A percentile compares a stretch with the other conserved stretches of the same genome.
These are phyloP conservation scores for Orbicella faveolata DNA, from an alignment of 64 coral and sea anemone species.

Conservation along the genomic window DNA sequence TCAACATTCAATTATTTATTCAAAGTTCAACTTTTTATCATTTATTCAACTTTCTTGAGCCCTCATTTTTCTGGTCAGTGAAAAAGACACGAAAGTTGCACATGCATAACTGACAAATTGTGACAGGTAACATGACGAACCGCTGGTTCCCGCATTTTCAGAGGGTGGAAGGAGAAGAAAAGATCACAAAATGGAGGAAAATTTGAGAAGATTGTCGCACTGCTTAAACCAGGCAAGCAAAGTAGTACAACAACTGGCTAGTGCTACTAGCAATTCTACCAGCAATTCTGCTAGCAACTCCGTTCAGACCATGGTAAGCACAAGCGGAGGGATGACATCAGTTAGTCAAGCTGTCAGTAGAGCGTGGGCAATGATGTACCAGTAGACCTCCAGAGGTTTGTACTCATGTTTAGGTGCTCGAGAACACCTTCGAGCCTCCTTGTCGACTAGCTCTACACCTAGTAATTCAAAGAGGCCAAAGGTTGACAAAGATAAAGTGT, in stretches of 20 bases:
- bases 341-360: conserved; percentile 27
- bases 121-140: too few species aligned
- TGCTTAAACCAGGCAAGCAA: conserved; percentile 18
- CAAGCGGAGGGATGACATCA: conserved; percentile 11
- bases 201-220: background rate
- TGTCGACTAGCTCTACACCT: conserved; percentile 2
- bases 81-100: too few species aligned
- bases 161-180: too few species aligned
- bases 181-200: background rate
- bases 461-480: conserved; percentile 6
- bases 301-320: background rate
- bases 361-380: conserved; percentile 31
- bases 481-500: conserved; percentile 23
- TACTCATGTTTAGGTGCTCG: conserved; percentile 29
- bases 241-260: conserved; percentile 7
- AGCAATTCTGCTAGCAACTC: background rate
- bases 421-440: conserved; percentile 24
- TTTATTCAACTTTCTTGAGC: too few species aligned
- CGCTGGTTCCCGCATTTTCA: too few species aligned
- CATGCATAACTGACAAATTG: too few species aligned
- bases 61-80: too few species aligned
- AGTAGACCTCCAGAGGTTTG: conserved; percentile 39
- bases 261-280: background rate
- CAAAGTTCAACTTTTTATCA: too few species aligned
- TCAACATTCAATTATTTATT: too few species aligned